Percentiles rank a stretch among this genome's conserved stretches.
Conservation (phyloP, 2,797 vertebrate species). For the Pelochelys cantorii region DNA sequence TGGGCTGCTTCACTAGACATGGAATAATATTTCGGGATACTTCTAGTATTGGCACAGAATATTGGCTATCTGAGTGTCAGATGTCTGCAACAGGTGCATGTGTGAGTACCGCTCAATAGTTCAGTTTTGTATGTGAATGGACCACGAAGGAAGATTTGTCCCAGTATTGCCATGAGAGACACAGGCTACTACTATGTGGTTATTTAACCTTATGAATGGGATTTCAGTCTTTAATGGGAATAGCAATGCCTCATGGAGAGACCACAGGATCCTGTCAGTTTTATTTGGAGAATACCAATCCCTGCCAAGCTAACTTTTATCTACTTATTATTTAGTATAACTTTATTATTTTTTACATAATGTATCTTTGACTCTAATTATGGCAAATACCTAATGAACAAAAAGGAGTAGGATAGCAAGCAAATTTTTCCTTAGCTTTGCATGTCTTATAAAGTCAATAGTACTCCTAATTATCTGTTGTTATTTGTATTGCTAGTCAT, state of each 20-base stretch:
- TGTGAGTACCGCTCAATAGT: rapidly evolving
- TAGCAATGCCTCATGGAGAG: background rate
- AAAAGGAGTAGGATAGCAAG: background rate
- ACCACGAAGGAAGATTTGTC: background rate
- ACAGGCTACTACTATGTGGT: background rate
- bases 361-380: background rate
- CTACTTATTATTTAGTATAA: background rate
- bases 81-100: rapidly evolving
- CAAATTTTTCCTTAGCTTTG: background rate
- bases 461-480: background rate
- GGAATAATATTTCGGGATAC: too few species aligned
- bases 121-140: rapidly evolving
- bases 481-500: background rate
- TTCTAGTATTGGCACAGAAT: background rate
- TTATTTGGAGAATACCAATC: rapidly evolving
- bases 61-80: rapidly evolving
- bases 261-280: background rate
- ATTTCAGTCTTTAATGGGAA: background rate
- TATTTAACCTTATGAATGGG: background rate
- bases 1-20: too few species aligned
- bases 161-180: background rate
- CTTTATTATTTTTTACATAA: background rate
- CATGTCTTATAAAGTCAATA: background rate
- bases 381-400: background rate
- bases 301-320: background rate